Evolutionary conservation across 53 echinoderm and acorn worm species (phyloP).

Genomic region (Apostichopus leukothele): DNA sequence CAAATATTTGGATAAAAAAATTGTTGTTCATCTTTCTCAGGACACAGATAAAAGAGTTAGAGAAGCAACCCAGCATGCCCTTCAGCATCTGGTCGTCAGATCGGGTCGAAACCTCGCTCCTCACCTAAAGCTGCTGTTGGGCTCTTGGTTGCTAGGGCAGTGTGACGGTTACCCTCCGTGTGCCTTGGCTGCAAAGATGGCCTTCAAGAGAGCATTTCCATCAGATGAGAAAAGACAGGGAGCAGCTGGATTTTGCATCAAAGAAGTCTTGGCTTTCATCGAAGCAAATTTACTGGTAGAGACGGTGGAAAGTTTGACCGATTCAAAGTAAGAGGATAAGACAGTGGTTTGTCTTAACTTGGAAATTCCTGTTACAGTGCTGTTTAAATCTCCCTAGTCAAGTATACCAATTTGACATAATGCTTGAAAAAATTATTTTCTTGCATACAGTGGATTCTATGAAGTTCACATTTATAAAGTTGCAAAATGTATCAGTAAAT

Average conservation of each 20-base stretch:
- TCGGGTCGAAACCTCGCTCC: constrained; percentile 89
- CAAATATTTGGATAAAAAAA: no score
- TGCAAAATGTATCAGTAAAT: no score
- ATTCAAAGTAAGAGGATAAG: constrained; percentile 72
- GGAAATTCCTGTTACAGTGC: not conserved
- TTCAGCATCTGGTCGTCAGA: constrained; percentile 66
- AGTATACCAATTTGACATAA: constrained; percentile 67
- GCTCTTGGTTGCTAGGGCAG: constrained; percentile 88
- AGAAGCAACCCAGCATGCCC: constrained; percentile 83
- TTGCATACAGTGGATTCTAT: not conserved
- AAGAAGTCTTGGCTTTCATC: constrained; percentile 58
- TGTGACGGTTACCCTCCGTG: constrained; percentile 85
- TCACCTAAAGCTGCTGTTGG: constrained; percentile 82
- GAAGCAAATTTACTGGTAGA: constrained; percentile 91
- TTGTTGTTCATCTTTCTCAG: constrained; percentile 20
- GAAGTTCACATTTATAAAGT: no score
- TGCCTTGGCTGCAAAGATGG: constrained; percentile 70
- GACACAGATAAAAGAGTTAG: constrained; percentile 92
- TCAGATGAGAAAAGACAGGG: constrained; percentile 68
- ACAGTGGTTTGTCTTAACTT: not conserved
- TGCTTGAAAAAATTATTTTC: constrained; percentile 69
- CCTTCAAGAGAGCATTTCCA: constrained; percentile 79
- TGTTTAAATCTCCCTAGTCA: constrained; percentile 17
- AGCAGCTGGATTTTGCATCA: constrained; percentile 81
- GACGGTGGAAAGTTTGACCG: constrained; percentile 76